A percentile compares a stretch with the other conserved stretches of the same genome.
Conservation (phyloP, 2,797 vertebrate species). For the Halcyon chelicuti region DNA sequence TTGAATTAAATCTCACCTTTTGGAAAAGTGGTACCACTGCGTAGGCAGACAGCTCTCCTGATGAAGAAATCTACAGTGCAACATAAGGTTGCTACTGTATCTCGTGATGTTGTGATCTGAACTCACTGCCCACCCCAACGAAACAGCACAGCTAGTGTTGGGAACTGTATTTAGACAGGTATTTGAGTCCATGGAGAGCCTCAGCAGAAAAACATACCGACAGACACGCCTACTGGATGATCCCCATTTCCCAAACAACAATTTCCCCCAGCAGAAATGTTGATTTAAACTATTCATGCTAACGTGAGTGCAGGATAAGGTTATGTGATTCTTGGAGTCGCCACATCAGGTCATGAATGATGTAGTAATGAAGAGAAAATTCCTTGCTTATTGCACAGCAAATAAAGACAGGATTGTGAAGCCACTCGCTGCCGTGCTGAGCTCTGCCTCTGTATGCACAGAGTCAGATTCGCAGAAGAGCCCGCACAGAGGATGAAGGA, state of each 20-base stretch:
- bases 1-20: not conserved
- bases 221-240: slow-evolving; percentile 46
- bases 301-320: slow-evolving; percentile 69
- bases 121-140: not conserved
- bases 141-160: slow-evolving; percentile 64
- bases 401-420: slow-evolving; percentile 74
- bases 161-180: slow-evolving; percentile 61
- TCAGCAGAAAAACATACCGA: slow-evolving; percentile 56
- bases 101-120: not conserved
- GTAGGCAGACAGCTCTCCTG: not conserved
- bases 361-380: slow-evolving; percentile 72
- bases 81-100: slow-evolving; percentile 17
- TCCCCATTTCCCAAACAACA: slow-evolving; percentile 66
- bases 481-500: not conserved
- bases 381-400: slow-evolving; percentile 47
- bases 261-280: slow-evolving; percentile 63
- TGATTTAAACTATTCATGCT: slow-evolving; percentile 72
- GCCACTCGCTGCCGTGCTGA: not conserved
- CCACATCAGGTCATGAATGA: slow-evolving; percentile 62
- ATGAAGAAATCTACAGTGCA: slow-evolving; percentile 21
- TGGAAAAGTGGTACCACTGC: not conserved
- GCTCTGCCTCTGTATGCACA: not conserved
- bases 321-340: slow-evolving; percentile 78
- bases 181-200: slow-evolving; percentile 19
- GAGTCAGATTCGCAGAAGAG: not conserved